Base-by-base conservation (phyloP, 2,113 vertebrate genomes). In the Athene noctua region DNA sequence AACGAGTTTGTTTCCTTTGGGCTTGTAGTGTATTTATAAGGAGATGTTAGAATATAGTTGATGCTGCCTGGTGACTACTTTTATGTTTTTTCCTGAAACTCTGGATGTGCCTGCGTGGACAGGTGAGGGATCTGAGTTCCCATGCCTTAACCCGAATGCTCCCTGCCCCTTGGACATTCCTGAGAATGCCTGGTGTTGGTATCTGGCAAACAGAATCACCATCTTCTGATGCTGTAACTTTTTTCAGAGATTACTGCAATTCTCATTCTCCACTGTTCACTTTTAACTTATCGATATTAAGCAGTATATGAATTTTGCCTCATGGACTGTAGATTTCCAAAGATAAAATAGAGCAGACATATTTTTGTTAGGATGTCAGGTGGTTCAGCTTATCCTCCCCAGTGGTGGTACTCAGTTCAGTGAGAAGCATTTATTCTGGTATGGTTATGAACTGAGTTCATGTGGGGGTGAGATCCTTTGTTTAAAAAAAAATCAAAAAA, bases 361-460 rank as follows among this genome's bases (percentile, higher is more conserved):
- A 1, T 20, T 77, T 19, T 22, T 74, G 22, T 29, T 11, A 9
- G 81, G 26, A 8, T 15, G 5, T 11, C 4, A 18, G 8, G 19
- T 20, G 30, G 23, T 13, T 87, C 57, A n/a, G 27, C n/a, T 19
- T 32, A 0, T 34, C 13, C 3, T 75, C 4, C 38, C 58, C 6
- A 2, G 3, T 57, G 16, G 10, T 13, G 6, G 12, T 20, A 19
- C 36, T 30, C 25, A 13, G 12, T 8, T 52, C 38, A 38, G 0
- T 30, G 12, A n/a, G 49, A 62, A 57, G 3, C 15, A 14, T 71
- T 44, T 73, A 2, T 23, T 59, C 47, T 65, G 22, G 4, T 38
- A 6, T 58, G 5, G 10, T 68, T 80, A 22, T 12, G 46, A 80
- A 23, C 9, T 47, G 13, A 46, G 47, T 47, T 47, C 19, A 21